Percentiles rank a stretch among this genome's conserved stretches.
phyloP scores from a whole-genome alignment of 2,888 invertebrate genomes.

The Caenorhabditis sp. region DNA sequence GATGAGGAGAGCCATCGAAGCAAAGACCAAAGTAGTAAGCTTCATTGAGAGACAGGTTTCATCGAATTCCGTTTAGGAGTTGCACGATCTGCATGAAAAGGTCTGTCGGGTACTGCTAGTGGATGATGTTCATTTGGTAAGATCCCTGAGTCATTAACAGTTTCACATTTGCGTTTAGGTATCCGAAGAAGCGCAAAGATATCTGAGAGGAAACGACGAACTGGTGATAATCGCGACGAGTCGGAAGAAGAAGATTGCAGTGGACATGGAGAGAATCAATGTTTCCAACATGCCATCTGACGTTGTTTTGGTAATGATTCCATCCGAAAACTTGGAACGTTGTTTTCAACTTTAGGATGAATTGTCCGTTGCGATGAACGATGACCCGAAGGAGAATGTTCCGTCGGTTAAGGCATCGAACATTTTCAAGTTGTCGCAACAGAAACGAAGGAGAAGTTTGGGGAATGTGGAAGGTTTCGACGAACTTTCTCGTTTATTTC shows the following conservation, averaged over 20 bases:
- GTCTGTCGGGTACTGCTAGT: constrained; percentile 30
- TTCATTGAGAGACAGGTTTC: neutral
- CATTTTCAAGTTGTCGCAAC: constrained; percentile 47
- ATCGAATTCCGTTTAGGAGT: constrained; percentile 14
- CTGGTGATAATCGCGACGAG: constrained; percentile 46
- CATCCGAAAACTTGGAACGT: neutral
- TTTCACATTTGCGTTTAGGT: constrained; percentile 14
- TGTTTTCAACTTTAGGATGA: constrained; percentile 16
- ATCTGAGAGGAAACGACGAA: constrained; percentile 28
- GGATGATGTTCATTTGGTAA: constrained; percentile 54
- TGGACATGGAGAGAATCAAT: constrained; percentile 33
- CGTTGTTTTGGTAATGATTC: constrained; percentile 24
- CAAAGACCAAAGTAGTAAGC: constrained; percentile 54
- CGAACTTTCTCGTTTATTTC: neutral
- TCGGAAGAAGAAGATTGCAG: constrained; percentile 35
- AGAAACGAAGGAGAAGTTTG: constrained; percentile 56
- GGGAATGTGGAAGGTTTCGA: constrained; percentile 52
- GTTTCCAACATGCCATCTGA: constrained; percentile 39
- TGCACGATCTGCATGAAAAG: constrained; percentile 31
- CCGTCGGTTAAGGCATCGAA: constrained; percentile 50
- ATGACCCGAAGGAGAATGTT: constrained; percentile 22
- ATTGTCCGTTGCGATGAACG: constrained; percentile 36
- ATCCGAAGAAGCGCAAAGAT: constrained; percentile 44
- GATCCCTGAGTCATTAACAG: neutral
- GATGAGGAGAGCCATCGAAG: constrained; percentile 35